Conservation (phyloP, 2,888 invertebrate genomes). For the Ceramica pisi region DNA sequence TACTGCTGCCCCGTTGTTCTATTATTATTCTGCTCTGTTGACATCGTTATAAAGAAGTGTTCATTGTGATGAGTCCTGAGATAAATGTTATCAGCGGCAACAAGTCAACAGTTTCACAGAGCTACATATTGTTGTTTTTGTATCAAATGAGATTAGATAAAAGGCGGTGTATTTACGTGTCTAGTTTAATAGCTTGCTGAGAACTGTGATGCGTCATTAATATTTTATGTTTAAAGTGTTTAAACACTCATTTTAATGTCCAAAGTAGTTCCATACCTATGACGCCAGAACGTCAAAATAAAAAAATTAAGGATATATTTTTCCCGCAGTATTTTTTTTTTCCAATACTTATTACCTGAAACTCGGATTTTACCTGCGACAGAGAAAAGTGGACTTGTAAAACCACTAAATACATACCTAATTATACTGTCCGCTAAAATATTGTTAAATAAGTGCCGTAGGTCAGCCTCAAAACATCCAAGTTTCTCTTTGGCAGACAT, state of each 20-base stretch:
- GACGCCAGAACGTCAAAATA: not conserved
- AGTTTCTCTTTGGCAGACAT: slow-evolving; percentile 8
- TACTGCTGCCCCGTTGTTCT: slow-evolving; percentile 14
- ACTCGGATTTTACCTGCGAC: not conserved
- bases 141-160: slow-evolving; percentile 52
- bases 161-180: slow-evolving; percentile 26
- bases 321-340: no score
- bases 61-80: slow-evolving; percentile 18
- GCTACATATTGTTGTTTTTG: slow-evolving; percentile 51
- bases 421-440: not conserved
- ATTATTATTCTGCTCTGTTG: slow-evolving; percentile 4
- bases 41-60: slow-evolving; percentile 25
- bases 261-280: not conserved
- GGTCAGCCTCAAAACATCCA: slow-evolving; percentile 28
- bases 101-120: slow-evolving; percentile 39
- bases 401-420: not conserved
- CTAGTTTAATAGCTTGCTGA: slow-evolving; percentile 41
- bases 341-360: no score
- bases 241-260: slow-evolving; percentile 6
- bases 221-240: slow-evolving; percentile 22
- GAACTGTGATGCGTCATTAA: slow-evolving; percentile 48
- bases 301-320: no score
- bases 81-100: slow-evolving; percentile 41
- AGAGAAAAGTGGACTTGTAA: not conserved
- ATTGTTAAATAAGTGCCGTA: slow-evolving; percentile 16